These are phyloP conservation scores for Euwallacea fornicatus DNA, from an alignment of 1,140 invertebrate genomes.

Conservation along the genomic window DNA sequence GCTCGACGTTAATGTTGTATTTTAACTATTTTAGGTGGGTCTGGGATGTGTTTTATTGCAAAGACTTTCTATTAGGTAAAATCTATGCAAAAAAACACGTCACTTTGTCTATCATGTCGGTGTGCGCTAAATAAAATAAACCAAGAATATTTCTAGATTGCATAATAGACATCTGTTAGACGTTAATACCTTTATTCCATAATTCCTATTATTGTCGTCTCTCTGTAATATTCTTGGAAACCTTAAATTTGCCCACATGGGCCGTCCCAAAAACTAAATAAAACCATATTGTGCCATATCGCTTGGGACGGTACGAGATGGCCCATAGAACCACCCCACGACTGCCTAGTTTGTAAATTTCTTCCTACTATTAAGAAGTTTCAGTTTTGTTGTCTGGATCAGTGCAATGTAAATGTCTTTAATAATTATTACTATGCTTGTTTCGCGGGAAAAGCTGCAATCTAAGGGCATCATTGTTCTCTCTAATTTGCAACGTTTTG, in stretches of 20 bases:
- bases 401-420: constrained; percentile 52
- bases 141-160: not conserved
- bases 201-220: no score
- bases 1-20: no score
- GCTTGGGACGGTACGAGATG: constrained; percentile 5
- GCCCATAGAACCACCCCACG: constrained; percentile 26
- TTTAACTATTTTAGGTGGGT: no score
- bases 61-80: no score
- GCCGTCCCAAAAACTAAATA: constrained; percentile 12
- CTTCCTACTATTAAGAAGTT: constrained; percentile 42
- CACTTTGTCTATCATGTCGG: no score
- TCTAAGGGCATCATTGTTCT: not conserved
- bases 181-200: no score
- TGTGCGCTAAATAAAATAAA: not conserved
- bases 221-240: not conserved
- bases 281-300: constrained; percentile 46
- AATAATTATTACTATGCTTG: not conserved
- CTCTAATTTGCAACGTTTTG: not conserved
- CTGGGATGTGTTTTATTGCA: no score
- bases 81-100: no score
- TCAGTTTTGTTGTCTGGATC: constrained; percentile 48
- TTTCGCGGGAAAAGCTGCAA: constrained; percentile 24
- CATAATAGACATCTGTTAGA: not conserved
- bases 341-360: constrained; percentile 50
- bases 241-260: not conserved